phyloP scores from a whole-genome alignment of 35 echinoderm and acorn worm species.

The Heliocidaris tuberculata region DNA sequence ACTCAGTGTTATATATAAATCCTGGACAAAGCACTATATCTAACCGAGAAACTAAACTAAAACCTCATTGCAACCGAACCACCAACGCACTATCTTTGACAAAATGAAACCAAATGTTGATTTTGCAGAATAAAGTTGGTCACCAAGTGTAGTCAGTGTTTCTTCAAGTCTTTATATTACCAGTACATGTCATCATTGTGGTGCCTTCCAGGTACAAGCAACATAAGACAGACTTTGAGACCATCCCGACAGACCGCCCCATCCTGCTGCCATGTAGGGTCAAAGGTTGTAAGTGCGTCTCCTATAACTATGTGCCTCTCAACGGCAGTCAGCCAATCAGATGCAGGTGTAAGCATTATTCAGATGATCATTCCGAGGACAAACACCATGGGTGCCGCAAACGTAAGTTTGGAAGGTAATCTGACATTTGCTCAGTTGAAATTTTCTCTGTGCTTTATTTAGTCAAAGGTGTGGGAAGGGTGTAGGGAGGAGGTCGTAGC shows the following conservation, averaged over 20 bases:
- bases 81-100: too few species aligned
- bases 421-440: not conserved
- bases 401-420: constrained; percentile 47
- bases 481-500: too few species aligned
- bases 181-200: too few species aligned
- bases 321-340: constrained; percentile 90
- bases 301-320: constrained; percentile 77
- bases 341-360: constrained; percentile 89
- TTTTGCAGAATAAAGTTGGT: too few species aligned
- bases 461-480: too few species aligned
- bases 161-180: too few species aligned
- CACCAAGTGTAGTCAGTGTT: too few species aligned
- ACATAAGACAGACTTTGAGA: constrained; percentile 94
- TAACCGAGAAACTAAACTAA: too few species aligned
- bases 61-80: too few species aligned
- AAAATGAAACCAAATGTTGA: too few species aligned
- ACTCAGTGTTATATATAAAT: too few species aligned
- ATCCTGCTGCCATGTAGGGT: constrained; percentile 86
- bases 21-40: too few species aligned
- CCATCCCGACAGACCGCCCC: constrained; percentile 73
- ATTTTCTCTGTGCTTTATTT: not conserved
- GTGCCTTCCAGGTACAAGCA: constrained; percentile 82
- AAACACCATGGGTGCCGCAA: constrained; percentile 69
- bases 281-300: constrained; percentile 75
- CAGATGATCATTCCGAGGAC: constrained; percentile 83